Percentiles rank a stretch among this genome's conserved stretches.
Conservation (phyloP, 2,113 vertebrate genomes). For the Pollimyrus isidori region DNA sequence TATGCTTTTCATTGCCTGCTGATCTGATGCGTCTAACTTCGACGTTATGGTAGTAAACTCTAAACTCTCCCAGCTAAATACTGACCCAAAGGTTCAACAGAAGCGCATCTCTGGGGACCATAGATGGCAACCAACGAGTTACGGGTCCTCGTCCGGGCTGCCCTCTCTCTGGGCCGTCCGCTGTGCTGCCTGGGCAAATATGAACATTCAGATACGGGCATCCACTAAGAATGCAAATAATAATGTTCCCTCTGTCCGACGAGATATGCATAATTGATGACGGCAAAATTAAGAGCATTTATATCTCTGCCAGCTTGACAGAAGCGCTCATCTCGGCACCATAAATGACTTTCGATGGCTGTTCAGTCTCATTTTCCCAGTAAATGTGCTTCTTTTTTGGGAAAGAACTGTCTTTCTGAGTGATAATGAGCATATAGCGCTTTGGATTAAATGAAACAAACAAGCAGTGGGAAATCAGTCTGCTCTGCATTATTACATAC, state of each 20-base stretch:
- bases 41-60: background rate
- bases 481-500: constrained; percentile 56
- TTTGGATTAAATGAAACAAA: constrained; percentile 45
- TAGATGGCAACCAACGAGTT: background rate
- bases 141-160: background rate
- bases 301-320: background rate
- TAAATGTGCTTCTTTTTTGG: constrained; percentile 4
- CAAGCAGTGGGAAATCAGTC: constrained; percentile 42
- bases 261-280: background rate
- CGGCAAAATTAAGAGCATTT: background rate
- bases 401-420: constrained; percentile 30
- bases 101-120: background rate
- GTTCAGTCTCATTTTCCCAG: background rate
- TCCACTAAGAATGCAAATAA: background rate
- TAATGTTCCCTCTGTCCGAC: background rate
- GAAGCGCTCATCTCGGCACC: background rate
- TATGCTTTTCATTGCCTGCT: background rate
- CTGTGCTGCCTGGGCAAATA: background rate
- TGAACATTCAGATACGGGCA: background rate
- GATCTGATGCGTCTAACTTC: background rate
- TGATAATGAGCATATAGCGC: constrained; percentile 46
- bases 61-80: background rate
- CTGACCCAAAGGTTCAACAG: background rate
- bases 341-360: background rate
- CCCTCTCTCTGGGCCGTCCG: background rate